Conservation (phyloP, 2,797 vertebrate genomes). For the Fratercula arctica region DNA sequence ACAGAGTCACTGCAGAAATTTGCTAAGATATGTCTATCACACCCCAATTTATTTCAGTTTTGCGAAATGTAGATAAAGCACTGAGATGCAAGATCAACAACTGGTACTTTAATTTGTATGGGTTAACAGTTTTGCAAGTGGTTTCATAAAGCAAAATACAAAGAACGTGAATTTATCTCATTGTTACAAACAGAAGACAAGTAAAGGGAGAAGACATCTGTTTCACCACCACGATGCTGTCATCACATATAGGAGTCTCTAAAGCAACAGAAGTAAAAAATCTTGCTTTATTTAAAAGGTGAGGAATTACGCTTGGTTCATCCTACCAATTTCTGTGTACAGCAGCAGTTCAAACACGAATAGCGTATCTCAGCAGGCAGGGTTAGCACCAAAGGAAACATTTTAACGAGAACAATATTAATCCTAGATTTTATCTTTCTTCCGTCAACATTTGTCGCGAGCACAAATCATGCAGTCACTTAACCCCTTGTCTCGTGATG, state of each 20-base stretch:
- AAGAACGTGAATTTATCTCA: background rate
- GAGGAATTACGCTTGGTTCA: background rate
- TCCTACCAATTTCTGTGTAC: background rate
- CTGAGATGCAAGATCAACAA: background rate
- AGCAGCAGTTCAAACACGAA: background rate
- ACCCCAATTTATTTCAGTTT: background rate
- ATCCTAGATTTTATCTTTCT: slow-evolving; percentile 38
- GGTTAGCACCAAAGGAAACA: slow-evolving; percentile 29
- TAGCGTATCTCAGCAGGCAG: background rate
- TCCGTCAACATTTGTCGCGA: background rate
- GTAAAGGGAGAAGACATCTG: background rate
- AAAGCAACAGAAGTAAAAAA: background rate
- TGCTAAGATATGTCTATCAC: background rate
- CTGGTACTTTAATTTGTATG: background rate
- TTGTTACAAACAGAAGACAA: background rate
- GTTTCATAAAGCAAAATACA: background rate
- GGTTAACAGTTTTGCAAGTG: background rate
- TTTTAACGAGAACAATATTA: background rate
- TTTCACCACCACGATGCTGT: background rate
- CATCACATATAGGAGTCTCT: background rate
- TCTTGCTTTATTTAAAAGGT: background rate
- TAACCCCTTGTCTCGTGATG: background rate
- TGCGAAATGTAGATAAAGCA: background rate
- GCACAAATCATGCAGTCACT: background rate
- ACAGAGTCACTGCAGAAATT: background rate